phyloP scores from a whole-genome alignment of 2,888 invertebrate species.

The Pemphredon lugubris region DNA sequence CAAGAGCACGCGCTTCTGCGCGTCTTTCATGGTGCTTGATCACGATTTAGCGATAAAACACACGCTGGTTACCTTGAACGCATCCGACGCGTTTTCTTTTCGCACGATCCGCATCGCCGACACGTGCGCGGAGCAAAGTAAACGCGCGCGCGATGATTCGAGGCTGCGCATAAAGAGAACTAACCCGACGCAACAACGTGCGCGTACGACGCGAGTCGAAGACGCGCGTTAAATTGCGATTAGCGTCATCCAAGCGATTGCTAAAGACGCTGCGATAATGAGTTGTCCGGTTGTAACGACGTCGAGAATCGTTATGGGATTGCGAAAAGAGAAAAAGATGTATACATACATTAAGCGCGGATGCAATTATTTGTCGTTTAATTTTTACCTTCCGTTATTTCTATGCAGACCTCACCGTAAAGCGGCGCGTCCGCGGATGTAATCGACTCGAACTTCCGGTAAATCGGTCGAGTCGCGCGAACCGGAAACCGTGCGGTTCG shows the following conservation, averaged over 20 bases:
- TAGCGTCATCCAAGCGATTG: too few species aligned
- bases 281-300: too few species aligned
- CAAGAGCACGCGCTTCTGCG: conserved; percentile 28
- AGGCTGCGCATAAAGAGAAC: neutral
- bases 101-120: conserved; percentile 20
- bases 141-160: neutral
- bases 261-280: too few species aligned
- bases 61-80: conserved; percentile 38
- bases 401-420: neutral
- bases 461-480: conserved; percentile 35
- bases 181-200: neutral
- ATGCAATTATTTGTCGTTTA: too few species aligned
- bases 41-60: conserved; percentile 42
- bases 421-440: conserved; percentile 23
- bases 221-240: neutral
- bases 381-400: neutral
- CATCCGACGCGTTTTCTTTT: conserved; percentile 46
- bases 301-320: too few species aligned
- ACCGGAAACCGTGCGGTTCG: conserved; percentile 37
- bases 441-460: conserved; percentile 47
- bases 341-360: too few species aligned
- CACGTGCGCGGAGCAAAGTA: conserved; percentile 20
- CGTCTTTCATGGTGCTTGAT: conserved; percentile 34
- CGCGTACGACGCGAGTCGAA: neutral
- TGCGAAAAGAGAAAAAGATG: neutral